Percentiles rank a stretch among this genome's conserved stretches.
Evolutionary conservation across 2,113 vertebrate species (phyloP).

Genomic region (Lepus europaeus): DNA sequence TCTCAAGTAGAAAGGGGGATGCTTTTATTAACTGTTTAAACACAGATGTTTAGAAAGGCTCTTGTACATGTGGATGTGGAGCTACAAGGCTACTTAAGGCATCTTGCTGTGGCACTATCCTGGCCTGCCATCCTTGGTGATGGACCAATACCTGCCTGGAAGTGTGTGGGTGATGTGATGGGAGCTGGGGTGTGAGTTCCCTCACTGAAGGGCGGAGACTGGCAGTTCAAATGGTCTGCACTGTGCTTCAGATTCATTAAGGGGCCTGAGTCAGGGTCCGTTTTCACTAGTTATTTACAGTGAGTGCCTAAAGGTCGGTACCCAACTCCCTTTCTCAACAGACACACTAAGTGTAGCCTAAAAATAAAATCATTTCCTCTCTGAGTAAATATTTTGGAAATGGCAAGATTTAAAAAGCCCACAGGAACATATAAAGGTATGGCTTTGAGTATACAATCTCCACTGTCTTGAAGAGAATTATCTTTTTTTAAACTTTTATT

Average conservation of each 20-base stretch:
- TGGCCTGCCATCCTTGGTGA: not conserved
- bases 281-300: not conserved
- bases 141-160: not conserved
- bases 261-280: not conserved
- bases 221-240: not conserved
- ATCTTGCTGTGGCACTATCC: fast-evolving
- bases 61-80: not conserved
- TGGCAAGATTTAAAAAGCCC: not conserved
- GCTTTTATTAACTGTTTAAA: not conserved
- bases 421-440: not conserved
- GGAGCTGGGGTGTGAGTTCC: not conserved
- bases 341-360: not conserved
- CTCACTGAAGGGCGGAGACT: not conserved
- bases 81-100: not conserved
- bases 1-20: not conserved
- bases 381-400: not conserved
- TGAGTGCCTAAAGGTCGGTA: not conserved
- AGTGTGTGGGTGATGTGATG: not conserved
- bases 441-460: not conserved
- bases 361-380: not conserved
- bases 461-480: not conserved
- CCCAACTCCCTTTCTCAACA: not conserved
- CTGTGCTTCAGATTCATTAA: not conserved
- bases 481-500: not conserved
- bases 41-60: not conserved